Evolutionary conservation across 2,113 vertebrate genomes (phyloP), one percentile per base, ranked within the genome.

Genomic region (Urocolius indicus): DNA sequence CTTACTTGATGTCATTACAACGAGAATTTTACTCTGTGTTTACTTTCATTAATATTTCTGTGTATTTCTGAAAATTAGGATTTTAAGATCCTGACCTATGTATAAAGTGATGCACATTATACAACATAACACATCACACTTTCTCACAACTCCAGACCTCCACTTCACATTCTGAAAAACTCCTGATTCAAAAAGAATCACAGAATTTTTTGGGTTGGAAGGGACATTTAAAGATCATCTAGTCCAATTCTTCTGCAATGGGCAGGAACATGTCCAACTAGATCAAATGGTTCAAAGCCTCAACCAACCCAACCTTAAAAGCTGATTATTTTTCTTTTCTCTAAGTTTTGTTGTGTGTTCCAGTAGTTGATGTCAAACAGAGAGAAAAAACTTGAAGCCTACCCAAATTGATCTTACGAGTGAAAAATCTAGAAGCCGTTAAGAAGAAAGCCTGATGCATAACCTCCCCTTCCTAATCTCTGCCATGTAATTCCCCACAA

Each of bases 21-120:
- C 88, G 9, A 8, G 20, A 87, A 11, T 49, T 80, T 94, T 87
- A 87, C n/a, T 95, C 94, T 36, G 2, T 57, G 3, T 52, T 89
- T 72, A 11, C 20, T 95, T 96, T 58, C 65, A 12, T 38, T 93
- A 97, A 69, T 89, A 95, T 85, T 96, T 96, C 71, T 89, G 43
- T 95, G 71, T 74, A 82, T 95, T 97, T 82, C 91, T 90, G 84
- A 93, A 97, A 96, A 94, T 90, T 72, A 92, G 1, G 29, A n/a
- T 81, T 80, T 77, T 71, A 45, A 57, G 74, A n/a, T 80, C 32
- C 52, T 95, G 68, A 84, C 27, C 16, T 16, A 68, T 13, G 11
- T 73, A 27, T 48, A 24, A 57, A 21, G 72, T 24, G 6, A 46
- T 65, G 23, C 13, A 27, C 17, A 18, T 27, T 81, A 62, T 36